Conservation (phyloP, 2,888 invertebrate genomes). For the Drosophila barbarae region DNA sequence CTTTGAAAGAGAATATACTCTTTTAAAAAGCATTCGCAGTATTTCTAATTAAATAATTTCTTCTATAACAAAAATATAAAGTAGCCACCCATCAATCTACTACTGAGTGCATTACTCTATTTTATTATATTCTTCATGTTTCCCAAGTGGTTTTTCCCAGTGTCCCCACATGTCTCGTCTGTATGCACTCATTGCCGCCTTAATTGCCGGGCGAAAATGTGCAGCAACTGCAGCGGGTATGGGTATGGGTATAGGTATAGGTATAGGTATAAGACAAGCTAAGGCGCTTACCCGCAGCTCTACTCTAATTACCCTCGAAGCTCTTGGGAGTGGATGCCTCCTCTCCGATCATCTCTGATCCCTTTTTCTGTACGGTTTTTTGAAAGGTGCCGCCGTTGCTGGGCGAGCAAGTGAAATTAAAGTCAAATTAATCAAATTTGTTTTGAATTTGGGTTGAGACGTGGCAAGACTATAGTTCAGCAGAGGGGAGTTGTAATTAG, state of each 20-base stretch:
- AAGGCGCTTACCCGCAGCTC: conserved; percentile 62
- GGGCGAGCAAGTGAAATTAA: conserved; percentile 53
- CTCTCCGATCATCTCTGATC: conserved; percentile 40
- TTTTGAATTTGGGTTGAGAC: conserved; percentile 25
- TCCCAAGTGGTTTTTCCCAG: not conserved
- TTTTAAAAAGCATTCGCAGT: too few relatives aligned
- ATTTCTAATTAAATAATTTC: too few relatives aligned
- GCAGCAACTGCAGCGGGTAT: conserved; percentile 33
- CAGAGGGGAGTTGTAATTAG: conserved; percentile 18
- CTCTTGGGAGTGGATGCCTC: conserved; percentile 40
- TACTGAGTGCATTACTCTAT: not conserved
- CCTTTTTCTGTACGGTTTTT: conserved; percentile 32
- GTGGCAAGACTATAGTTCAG: conserved; percentile 14
- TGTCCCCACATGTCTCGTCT: conserved; percentile 36
- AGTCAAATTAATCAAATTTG: conserved; percentile 56
- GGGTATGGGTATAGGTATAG: not conserved
- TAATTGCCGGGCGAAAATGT: conserved; percentile 60
- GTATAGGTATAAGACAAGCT: conserved; percentile 18
- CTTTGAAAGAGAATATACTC: too few relatives aligned
- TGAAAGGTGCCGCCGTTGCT: conserved; percentile 36
- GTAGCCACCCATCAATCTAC: too few relatives aligned
- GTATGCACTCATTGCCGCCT: conserved; percentile 61
- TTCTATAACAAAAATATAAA: too few relatives aligned
- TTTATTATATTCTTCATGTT: not conserved
- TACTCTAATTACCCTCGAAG: conserved; percentile 59